Base-by-base conservation (phyloP, 30 jellyfish, hydroid and myxozoan genomes). In the Pelagia noctiluca region DNA sequence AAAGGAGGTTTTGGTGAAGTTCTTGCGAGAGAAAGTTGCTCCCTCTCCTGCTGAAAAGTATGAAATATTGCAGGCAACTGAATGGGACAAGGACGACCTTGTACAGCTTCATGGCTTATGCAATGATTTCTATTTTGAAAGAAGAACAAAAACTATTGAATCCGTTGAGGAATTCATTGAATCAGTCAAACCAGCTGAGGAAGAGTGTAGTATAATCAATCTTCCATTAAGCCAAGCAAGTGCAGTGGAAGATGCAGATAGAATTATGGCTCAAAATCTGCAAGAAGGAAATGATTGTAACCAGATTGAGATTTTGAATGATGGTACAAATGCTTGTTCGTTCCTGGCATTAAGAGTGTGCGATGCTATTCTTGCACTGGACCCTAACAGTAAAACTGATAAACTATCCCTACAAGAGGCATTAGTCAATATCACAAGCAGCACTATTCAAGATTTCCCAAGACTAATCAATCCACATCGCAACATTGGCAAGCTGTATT, bases 311-410 rank as follows among this genome's bases (percentile, higher is more conserved):
- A 19, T 35, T 28, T 12, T 4, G 2, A 47, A n/a, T 67, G 80
- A 67, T 33, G 80, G 60, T 18, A 67, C 80, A 67, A 67, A 33
- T 67, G 80, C 80, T 35, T 67, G 80, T 31, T 67, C 80, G 32
- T 67, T 67, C 37, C 50, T 67, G 23, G 33, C 53, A 18, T 47
- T 67, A 0, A 67, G 34, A 67, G 37, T 31, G 18, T 67, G 80
- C 31, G 80, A 67, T 63, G 48, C 29, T 3, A 67, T 31, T 10
- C 33, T 34, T 67, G 57, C 8, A 42, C 23, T 31, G 24, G 53
- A 67, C 31, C 23, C 23, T 34, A 19, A 13, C 31, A n/a, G 3
- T 34, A 18, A 32, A 24, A 18, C 33, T 1, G 19, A 24, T 1
- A 31, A 67, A 18, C 33, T 13, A 19, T 38, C 13, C 33, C 23